Conservation (phyloP, 2,888 invertebrate species). For the Gisinianus flammeolus region DNA sequence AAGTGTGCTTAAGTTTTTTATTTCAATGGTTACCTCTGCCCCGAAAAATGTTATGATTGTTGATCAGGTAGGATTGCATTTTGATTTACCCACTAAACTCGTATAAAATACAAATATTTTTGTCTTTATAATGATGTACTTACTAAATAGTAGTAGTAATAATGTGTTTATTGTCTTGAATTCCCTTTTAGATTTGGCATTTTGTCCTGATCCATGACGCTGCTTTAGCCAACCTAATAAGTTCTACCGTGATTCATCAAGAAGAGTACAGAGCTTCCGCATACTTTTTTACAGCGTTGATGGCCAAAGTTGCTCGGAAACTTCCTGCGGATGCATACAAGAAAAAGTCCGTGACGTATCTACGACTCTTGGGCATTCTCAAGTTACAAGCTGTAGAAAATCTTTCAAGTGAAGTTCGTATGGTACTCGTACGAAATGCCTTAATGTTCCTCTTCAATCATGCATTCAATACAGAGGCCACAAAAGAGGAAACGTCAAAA, state of each 20-base stretch:
- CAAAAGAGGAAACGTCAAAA: constrained; percentile 24
- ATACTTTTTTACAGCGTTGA: constrained; percentile 46
- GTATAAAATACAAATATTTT: neutral
- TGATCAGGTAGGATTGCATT: constrained; percentile 45
- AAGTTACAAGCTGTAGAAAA: constrained; percentile 42
- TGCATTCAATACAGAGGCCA: constrained; percentile 41
- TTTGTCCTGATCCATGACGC: constrained; percentile 45
- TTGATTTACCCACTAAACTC: neutral
- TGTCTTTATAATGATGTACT: neutral
- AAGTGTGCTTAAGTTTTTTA: constrained; percentile 52
- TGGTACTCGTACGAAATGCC: constrained; percentile 44
- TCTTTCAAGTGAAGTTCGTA: constrained; percentile 33
- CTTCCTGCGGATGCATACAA: constrained; percentile 42
- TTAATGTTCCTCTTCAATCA: constrained; percentile 50
- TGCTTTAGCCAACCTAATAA: constrained; percentile 43
- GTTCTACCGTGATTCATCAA: constrained; percentile 12
- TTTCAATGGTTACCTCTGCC: constrained; percentile 49
- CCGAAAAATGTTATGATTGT: constrained; percentile 50
- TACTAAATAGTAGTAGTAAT: neutral
- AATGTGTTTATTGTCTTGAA: neutral
- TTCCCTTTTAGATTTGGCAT: constrained; percentile 47
- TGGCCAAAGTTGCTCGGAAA: constrained; percentile 43
- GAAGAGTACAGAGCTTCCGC: constrained; percentile 24
- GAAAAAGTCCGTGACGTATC: constrained; percentile 24
- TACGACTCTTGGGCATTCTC: constrained; percentile 44